Conservation (phyloP, 2,797 vertebrate species). For the Alfaro cultratus region DNA sequence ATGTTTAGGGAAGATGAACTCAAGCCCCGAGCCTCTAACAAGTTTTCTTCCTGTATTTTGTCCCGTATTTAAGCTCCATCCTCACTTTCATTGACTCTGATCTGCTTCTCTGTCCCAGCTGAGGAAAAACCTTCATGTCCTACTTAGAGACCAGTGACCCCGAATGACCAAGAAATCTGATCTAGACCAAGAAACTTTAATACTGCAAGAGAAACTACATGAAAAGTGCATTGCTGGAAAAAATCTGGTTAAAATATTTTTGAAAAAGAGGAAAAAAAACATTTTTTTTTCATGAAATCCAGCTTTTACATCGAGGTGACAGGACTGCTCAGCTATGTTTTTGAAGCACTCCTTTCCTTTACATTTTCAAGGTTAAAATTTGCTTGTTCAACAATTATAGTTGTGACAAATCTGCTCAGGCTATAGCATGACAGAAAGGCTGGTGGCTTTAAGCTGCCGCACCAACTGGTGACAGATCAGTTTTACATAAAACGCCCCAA, state of each 20-base stretch:
- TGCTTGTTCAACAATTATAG: conserved; percentile 23
- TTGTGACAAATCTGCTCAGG: conserved; percentile 34
- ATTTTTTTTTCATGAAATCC: neutral
- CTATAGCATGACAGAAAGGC: conserved; percentile 14
- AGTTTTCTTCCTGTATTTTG: neutral
- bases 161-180: neutral
- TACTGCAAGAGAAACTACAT: neutral
- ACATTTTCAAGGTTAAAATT: conserved; percentile 27
- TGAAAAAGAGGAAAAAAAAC: neutral
- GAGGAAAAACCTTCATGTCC: neutral
- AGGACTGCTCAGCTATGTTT: conserved; percentile 1
- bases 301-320: neutral
- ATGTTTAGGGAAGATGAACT: neutral
- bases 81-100: neutral
- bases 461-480: conserved; percentile 58
- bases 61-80: neutral
- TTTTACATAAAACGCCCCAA: conserved; percentile 54
- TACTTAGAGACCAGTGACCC: neutral
- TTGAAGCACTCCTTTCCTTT: neutral
- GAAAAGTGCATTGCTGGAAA: neutral
- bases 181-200: neutral
- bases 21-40: neutral
- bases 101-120: neutral
- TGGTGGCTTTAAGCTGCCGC: conserved; percentile 32
- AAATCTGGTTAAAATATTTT: neutral